Evolutionary conservation across 2,797 vertebrate genomes (phyloP).

Genomic region (Rhinoraja longicauda): DNA sequence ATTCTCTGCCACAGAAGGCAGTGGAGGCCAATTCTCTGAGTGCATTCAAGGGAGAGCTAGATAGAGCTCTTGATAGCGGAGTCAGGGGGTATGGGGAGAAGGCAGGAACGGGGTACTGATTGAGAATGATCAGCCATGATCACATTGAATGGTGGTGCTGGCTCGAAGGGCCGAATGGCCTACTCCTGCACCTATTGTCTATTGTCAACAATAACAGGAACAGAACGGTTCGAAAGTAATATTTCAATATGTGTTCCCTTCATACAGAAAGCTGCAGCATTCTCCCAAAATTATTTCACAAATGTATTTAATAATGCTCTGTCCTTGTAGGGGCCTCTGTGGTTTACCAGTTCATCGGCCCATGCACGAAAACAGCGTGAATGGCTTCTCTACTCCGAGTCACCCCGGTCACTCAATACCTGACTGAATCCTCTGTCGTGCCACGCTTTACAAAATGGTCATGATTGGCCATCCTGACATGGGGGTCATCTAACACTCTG

Average conservation of each 20-base stretch:
- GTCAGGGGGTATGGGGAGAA: too few species aligned
- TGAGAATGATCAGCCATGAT: too few species aligned
- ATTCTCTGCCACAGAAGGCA: too few species aligned
- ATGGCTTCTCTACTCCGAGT: background rate
- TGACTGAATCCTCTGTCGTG: conserved; percentile 6
- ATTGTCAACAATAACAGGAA: too few species aligned
- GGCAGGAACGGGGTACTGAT: too few species aligned
- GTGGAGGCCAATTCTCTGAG: too few species aligned
- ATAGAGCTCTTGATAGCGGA: too few species aligned
- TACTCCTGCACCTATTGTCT: too few species aligned
- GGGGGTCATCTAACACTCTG: conserved; percentile 26
- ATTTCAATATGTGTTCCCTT: background rate
- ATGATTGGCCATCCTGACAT: background rate
- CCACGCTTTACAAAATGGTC: background rate
- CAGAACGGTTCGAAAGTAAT: background rate
- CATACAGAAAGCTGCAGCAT: background rate
- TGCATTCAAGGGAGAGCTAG: too few species aligned
- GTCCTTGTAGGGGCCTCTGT: background rate
- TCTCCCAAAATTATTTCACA: background rate
- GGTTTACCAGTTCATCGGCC: background rate
- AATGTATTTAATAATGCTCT: background rate
- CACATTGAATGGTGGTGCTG: too few species aligned
- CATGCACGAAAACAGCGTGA: background rate
- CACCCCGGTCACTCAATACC: background rate
- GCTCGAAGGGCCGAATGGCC: too few species aligned